phyloP scores from a whole-genome alignment of 2,888 invertebrate species.

The Protula sp. region DNA sequence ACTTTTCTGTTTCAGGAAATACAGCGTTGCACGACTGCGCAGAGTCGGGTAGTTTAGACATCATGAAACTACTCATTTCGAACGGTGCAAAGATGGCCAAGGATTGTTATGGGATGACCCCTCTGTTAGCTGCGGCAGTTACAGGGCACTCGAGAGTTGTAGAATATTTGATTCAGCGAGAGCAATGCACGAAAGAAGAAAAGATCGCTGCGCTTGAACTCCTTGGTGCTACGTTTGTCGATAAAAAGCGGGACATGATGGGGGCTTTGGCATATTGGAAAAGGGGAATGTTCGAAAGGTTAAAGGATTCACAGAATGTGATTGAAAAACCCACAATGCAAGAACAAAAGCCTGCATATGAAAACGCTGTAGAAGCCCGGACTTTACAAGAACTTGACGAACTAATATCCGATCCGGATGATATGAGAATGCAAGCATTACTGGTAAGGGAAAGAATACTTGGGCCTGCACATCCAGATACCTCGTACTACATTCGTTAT shows the following conservation, averaged over 20 bases:
- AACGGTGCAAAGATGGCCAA: conserved; percentile 89
- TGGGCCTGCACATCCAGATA: conserved; percentile 89
- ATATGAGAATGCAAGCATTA: conserved; percentile 84
- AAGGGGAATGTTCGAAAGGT: conserved; percentile 72
- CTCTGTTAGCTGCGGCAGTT: conserved; percentile 81
- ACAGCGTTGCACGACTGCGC: conserved; percentile 98
- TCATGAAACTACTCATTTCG: conserved; percentile 79
- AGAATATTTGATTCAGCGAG: conserved; percentile 70
- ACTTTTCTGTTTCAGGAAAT: no score
- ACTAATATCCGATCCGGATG: conserved; percentile 86
- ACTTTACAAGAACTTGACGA: conserved; percentile 76
- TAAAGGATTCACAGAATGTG: conserved; percentile 17
- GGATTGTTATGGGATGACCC: conserved; percentile 94
- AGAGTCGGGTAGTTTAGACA: conserved; percentile 88
- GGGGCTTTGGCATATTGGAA: conserved; percentile 80
- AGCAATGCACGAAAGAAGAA: conserved; percentile 61
- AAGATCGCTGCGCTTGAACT: conserved; percentile 85
- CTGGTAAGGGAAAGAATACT: conserved; percentile 87
- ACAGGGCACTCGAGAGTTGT: conserved; percentile 90
- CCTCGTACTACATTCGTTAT: conserved; percentile 91
- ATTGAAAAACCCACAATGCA: conserved; percentile 70
- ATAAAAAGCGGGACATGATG: conserved; percentile 89
- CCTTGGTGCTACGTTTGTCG: conserved; percentile 91
- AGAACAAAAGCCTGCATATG: conserved; percentile 78
- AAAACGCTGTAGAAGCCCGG: conserved; percentile 77